Conservation (phyloP, 2,113 vertebrate species). For the Passer domesticus region DNA sequence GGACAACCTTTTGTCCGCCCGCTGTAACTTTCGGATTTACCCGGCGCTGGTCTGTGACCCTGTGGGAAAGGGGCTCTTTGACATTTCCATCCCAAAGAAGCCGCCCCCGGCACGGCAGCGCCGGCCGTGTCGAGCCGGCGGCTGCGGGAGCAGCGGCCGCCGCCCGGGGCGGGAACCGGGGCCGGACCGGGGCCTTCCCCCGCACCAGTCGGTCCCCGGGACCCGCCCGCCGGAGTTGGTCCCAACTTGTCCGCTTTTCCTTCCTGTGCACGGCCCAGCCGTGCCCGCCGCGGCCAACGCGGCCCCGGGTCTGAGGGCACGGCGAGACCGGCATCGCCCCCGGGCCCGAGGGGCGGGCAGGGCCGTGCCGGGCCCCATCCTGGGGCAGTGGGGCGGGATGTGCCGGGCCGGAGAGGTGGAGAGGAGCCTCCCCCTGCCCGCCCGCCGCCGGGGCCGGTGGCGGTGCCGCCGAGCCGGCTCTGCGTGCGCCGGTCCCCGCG, state of each 20-base stretch:
- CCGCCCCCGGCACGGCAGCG: background rate
- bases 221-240: background rate
- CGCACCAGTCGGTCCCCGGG: background rate
- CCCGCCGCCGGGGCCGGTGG: background rate
- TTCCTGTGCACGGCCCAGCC: background rate
- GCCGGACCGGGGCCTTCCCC: background rate
- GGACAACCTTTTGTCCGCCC: background rate
- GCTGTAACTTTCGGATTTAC: slow-evolving; percentile 35
- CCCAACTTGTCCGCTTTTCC: background rate
- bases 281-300: background rate
- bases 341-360: background rate
- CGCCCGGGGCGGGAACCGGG: background rate
- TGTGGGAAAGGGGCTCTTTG: background rate
- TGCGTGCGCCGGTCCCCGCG: background rate
- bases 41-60: background rate
- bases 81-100: background rate
- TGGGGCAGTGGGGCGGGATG: background rate
- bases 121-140: background rate
- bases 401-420: background rate
- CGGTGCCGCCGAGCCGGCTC: background rate
- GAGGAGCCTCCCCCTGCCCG: background rate
- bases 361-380: background rate
- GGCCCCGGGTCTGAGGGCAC: background rate
- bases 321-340: background rate
- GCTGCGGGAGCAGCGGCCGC: background rate